phyloP scores from a whole-genome alignment of 2,888 invertebrate species.

The Conistra vaccinii region DNA sequence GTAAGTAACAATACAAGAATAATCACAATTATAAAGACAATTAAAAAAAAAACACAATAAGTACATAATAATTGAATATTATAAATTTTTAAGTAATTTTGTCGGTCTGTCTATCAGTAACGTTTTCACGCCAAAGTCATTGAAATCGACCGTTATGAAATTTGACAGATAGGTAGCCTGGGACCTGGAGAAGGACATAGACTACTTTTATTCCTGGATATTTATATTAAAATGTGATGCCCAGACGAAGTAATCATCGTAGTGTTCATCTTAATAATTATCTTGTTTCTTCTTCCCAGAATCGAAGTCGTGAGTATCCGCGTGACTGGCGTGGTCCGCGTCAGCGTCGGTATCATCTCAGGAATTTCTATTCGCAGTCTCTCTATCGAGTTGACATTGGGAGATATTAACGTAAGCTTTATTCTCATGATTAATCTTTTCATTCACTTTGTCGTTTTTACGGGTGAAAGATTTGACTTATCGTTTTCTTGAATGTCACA shows the following conservation, averaged over 20 bases:
- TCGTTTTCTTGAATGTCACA: not conserved
- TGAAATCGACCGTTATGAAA: not conserved
- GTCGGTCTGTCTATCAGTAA: not conserved
- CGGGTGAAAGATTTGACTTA: not conserved
- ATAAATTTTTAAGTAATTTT: not conserved
- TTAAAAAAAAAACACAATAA: too few species aligned
- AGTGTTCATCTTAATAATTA: too few species aligned
- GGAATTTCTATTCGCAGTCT: constrained; percentile 76
- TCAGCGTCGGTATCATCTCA: constrained; percentile 74
- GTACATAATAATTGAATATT: too few species aligned
- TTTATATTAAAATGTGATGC: not conserved
- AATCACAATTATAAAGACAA: not conserved
- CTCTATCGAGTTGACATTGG: constrained; percentile 70
- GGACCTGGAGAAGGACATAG: not conserved
- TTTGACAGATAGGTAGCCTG: not conserved
- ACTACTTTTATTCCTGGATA: not conserved
- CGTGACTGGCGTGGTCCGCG: constrained; percentile 68
- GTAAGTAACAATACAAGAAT: constrained; percentile 45
- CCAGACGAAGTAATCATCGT: too few species aligned
- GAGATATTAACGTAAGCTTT: constrained; percentile 72
- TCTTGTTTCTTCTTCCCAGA: constrained; percentile 61
- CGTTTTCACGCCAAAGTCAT: not conserved
- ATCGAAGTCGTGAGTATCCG: constrained; percentile 69
- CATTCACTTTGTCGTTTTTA: not conserved
- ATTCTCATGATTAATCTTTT: not conserved